Conservation (phyloP, 2,797 vertebrate species). For the Jordanella pulchra region DNA sequence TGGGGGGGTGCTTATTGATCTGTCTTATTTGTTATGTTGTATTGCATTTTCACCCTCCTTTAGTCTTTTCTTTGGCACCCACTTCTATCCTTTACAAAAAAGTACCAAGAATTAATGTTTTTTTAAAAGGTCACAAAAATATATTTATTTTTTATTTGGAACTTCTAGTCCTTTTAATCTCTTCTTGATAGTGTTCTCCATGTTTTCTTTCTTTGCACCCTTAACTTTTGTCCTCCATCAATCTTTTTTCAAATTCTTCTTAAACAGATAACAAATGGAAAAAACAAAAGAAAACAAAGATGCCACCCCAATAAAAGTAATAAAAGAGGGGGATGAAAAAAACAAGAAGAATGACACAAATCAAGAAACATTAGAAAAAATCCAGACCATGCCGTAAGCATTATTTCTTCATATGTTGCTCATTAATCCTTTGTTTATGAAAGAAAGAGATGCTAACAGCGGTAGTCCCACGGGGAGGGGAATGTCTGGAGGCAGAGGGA, state of each 20-base stretch:
- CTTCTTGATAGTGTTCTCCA: background rate
- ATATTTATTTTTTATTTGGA: conserved; percentile 22
- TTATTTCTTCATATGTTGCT: conserved; percentile 62
- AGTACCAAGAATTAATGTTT: conserved; percentile 3
- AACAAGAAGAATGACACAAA: conserved; percentile 41
- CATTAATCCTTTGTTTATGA: conserved; percentile 71
- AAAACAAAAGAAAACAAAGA: background rate
- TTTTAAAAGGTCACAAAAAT: conserved; percentile 28
- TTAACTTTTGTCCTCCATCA: background rate
- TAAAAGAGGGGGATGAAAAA: conserved; percentile 21
- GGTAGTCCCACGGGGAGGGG: conserved; percentile 43
- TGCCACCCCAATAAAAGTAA: conserved; percentile 2
- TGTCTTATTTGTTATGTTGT: conserved; percentile 11
- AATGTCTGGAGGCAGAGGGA: conserved; percentile 41
- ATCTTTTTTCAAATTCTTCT: background rate
- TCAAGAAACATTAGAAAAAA: conserved; percentile 18
- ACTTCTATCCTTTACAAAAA: conserved; percentile 21
- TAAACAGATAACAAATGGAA: background rate
- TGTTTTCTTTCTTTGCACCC: background rate
- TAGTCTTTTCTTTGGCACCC: conserved; percentile 9
- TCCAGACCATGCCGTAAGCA: conserved; percentile 41
- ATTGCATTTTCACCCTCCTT: conserved; percentile 22
- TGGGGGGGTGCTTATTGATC: conserved; percentile 22
- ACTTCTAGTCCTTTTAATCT: background rate
- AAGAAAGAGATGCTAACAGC: conserved; percentile 55